Evolutionary conservation across 2,113 vertebrate genomes (phyloP).

Genomic region (Chiloscyllium plagiosum): DNA sequence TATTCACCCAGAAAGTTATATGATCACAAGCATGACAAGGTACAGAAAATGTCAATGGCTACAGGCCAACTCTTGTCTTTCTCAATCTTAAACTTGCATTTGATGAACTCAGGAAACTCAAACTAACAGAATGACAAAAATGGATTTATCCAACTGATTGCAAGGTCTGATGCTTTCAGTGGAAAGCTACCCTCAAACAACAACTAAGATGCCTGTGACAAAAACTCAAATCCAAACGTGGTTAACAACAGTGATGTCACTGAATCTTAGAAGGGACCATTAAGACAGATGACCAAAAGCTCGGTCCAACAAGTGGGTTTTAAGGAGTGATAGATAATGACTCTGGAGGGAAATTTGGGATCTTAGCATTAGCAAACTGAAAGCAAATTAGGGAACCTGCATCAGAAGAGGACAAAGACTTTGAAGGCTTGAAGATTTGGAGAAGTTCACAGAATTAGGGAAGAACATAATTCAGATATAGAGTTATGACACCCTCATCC

Average conservation of each 20-base stretch:
- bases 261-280: background rate
- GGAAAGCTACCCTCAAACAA: background rate
- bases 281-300: background rate
- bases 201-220: background rate
- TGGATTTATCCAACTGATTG: background rate
- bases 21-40: background rate
- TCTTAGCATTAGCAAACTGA: background rate
- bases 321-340: background rate
- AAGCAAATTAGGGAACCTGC: background rate
- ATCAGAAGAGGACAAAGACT: background rate
- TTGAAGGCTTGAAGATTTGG: background rate
- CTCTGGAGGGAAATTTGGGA: too few relatives aligned
- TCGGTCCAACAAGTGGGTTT: background rate
- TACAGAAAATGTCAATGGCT: background rate
- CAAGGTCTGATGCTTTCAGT: background rate
- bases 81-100: background rate
- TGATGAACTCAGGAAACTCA: background rate
- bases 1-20: background rate
- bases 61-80: background rate
- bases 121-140: background rate
- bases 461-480: background rate
- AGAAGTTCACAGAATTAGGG: background rate
- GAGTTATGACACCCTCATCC: background rate
- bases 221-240: too few relatives aligned
- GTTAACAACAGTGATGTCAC: background rate